Percentiles rank a stretch among this genome's conserved stretches.
Conservation (phyloP, 2,888 invertebrate genomes). For the Stenoptilia bipunctidactyla region DNA sequence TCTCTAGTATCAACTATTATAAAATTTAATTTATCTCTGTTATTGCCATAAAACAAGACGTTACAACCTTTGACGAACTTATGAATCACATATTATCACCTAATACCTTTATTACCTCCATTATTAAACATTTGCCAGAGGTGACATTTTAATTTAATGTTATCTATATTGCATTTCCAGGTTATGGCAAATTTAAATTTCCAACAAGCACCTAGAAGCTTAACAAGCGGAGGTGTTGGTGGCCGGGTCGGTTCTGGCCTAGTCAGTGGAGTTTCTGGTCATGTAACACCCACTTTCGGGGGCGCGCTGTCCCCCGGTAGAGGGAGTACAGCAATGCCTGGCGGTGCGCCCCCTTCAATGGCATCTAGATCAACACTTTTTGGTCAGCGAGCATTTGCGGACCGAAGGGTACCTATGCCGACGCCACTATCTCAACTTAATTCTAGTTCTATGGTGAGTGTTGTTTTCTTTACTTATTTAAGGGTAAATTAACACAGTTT, state of each 20-base stretch:
- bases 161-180: no score
- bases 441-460: conserved; percentile 63
- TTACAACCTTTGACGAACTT: no score
- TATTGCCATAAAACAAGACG: no score
- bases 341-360: conserved; percentile 68
- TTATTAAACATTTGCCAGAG: no score
- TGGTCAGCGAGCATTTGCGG: conserved; percentile 84
- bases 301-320: conserved; percentile 62
- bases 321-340: conserved; percentile 53
- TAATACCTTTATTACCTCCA: no score
- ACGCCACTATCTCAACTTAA: conserved; percentile 67
- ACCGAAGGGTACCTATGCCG: conserved; percentile 79
- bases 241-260: conserved; percentile 75
- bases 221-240: conserved; percentile 78
- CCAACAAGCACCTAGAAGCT: conserved; percentile 89
- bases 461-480: no score
- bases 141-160: no score
- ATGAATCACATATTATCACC: no score
- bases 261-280: conserved; percentile 77
- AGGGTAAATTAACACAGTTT: no score
- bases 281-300: conserved; percentile 67
- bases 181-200: conserved; percentile 96
- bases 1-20: no score
- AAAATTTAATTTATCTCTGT: no score
- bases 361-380: conserved; percentile 76